Evolutionary conservation across 1,140 invertebrate genomes (phyloP), one percentile per base, ranked within the genome.

Genomic region (Druon quercuslanigerum): DNA sequence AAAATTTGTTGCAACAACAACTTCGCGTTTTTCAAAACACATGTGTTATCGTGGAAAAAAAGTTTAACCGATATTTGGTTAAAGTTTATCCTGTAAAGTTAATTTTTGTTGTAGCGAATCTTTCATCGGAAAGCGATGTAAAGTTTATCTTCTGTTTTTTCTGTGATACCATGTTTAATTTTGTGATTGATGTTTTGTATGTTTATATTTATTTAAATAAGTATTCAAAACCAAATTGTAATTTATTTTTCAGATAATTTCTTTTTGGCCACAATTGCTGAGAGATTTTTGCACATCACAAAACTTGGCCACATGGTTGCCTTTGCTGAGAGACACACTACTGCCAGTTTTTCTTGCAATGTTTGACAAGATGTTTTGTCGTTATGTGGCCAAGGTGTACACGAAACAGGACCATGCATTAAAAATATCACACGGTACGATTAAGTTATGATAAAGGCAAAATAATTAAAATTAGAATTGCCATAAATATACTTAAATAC

Each of bases 291-390:
- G 87, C 79, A 90, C 85, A 0, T 72, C 81, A 0, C 89, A 90
- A 57, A 89, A 90, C 76, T 56, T 90, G 11, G 88, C 89, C 40
- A 89, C 86, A 57, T 92, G 92, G 91, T 74, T 92, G n/a, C 91
- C 91, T 0, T 72, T 93, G 33, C 78, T 91, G 5, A 91, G 93
- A 74, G 92, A 92, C 14, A 89, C 89, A 2, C 82, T 93, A 12
- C 87, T 93, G 16, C 92, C 92, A 0, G 84, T 92, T 0, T 88
- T 92, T 33, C 83, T 93, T 13, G 90, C 91, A 0, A 83, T 92
- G 72, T 90, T 91, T 77, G 92, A 93, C 83, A 90, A 90, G 77
- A 92, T 91, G 87, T 92, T 93, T 79, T 87, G 88, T 16, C 85
- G 87, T 7, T 92, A 92, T 82, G 90, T 92, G 7, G 90, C 90